These are phyloP conservation scores for Chloroceryle aenea DNA, from an alignment of 2,113 vertebrate genomes.

Conservation along the genomic window DNA sequence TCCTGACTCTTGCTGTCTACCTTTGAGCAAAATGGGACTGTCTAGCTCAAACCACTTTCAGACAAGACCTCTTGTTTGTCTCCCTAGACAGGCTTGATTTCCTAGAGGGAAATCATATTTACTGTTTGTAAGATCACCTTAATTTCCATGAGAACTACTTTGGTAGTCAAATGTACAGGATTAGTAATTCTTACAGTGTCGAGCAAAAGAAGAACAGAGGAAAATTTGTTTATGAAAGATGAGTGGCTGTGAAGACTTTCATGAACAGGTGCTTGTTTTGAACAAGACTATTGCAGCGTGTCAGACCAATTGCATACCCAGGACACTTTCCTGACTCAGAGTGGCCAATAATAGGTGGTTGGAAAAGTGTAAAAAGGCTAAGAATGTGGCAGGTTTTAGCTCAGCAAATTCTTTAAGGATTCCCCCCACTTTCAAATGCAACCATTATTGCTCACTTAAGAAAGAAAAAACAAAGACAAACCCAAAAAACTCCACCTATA, in stretches of 20 bases:
- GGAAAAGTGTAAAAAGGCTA: neutral
- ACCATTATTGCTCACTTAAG: neutral
- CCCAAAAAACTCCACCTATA: too few relatives aligned
- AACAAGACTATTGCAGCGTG: neutral
- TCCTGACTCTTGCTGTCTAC: neutral
- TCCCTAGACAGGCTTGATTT: neutral
- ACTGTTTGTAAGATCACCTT: neutral
- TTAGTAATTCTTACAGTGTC: neutral
- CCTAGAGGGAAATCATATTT: neutral
- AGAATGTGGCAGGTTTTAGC: neutral
- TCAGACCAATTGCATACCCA: neutral
- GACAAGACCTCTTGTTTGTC: neutral
- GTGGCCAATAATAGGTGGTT: neutral
- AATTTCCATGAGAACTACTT: neutral
- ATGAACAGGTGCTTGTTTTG: neutral
- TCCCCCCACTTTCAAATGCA: neutral
- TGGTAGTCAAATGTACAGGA: neutral
- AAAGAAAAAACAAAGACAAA: neutral
- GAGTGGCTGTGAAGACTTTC: neutral
- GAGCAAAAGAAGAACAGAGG: neutral
- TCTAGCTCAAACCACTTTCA: neutral
- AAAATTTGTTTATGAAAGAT: neutral
- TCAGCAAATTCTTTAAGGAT: neutral
- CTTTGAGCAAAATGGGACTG: neutral
- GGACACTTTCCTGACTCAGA: neutral